A percentile compares a stretch with the other conserved stretches of the same genome.
These are phyloP conservation scores for Guaruba guarouba DNA, from an alignment of 2,113 vertebrate species.

Conservation along the genomic window DNA sequence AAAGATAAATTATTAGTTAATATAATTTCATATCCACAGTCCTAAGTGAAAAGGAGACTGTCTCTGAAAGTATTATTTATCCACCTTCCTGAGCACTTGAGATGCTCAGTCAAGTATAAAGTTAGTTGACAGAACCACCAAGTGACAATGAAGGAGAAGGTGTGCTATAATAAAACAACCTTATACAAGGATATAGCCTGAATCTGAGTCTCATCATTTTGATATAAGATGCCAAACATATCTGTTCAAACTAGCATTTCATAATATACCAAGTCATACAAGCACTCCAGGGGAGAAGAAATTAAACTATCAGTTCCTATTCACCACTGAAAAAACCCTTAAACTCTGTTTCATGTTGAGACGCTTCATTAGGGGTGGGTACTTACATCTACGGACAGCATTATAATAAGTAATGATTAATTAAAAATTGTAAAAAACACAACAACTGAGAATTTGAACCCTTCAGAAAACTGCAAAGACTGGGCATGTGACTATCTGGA, in stretches of 20 bases:
- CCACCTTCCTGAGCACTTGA: neutral
- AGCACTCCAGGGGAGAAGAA: neutral
- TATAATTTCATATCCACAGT: neutral
- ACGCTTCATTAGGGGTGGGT: neutral
- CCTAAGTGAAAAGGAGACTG: neutral
- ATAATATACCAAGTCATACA: neutral
- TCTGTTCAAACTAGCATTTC: constrained; percentile 12
- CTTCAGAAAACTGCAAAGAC: constrained; percentile 36
- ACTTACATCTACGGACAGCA: neutral
- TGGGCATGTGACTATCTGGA: constrained; percentile 38
- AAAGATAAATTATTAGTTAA: neutral
- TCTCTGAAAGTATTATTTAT: neutral
- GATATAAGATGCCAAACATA: neutral
- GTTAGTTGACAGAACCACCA: neutral
- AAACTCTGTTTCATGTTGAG: constrained; percentile 7
- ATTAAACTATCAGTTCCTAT: constrained; percentile 17
- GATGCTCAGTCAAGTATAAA: neutral
- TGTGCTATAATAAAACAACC: neutral
- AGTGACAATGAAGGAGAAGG: neutral
- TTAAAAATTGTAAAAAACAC: neutral
- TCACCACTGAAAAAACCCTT: neutral
- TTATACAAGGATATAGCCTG: neutral
- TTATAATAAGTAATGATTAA: constrained; percentile 17
- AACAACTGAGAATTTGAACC: constrained; percentile 29
- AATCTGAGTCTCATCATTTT: neutral